These are phyloP conservation scores for Orthosia cruda DNA, from an alignment of 2,888 invertebrate species.

Conservation along the genomic window DNA sequence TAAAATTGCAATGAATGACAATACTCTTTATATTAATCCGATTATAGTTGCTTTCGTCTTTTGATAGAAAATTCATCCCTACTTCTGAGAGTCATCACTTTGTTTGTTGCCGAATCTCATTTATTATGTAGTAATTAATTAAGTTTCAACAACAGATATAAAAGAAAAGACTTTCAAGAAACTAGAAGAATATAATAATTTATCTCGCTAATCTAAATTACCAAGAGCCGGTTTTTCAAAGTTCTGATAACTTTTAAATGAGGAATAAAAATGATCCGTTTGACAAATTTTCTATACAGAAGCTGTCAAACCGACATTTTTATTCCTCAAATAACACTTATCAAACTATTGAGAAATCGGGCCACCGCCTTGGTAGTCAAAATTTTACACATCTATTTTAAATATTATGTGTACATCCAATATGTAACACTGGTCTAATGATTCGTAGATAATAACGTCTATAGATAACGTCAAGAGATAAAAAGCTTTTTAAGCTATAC, in stretches of 20 bases:
- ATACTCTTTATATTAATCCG: neutral
- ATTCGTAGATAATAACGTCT: conserved; percentile 32
- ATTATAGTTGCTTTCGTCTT: neutral
- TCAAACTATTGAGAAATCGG: too few species aligned
- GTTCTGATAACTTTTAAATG: too few species aligned
- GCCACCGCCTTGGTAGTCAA: conserved; percentile 26
- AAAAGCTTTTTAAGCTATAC: conserved; percentile 47
- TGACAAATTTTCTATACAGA: too few species aligned
- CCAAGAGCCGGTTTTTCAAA: too few species aligned
- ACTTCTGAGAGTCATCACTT: neutral
- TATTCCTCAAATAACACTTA: too few species aligned
- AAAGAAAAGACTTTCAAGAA: too few species aligned
- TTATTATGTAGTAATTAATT: neutral
- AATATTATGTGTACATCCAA: conserved; percentile 15
- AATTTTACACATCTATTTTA: conserved; percentile 26
- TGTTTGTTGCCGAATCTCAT: neutral
- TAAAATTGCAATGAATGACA: conserved; percentile 16
- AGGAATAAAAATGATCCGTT: too few species aligned
- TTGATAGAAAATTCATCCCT: neutral
- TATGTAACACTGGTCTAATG: neutral
- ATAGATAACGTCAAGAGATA: conserved; percentile 21
- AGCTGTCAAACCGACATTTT: too few species aligned
- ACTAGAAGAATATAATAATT: too few species aligned
- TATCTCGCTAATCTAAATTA: conserved; percentile 4
- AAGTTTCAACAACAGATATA: neutral